phyloP scores from a whole-genome alignment of 2,113 vertebrate species.

The Apteryx mantelli region DNA sequence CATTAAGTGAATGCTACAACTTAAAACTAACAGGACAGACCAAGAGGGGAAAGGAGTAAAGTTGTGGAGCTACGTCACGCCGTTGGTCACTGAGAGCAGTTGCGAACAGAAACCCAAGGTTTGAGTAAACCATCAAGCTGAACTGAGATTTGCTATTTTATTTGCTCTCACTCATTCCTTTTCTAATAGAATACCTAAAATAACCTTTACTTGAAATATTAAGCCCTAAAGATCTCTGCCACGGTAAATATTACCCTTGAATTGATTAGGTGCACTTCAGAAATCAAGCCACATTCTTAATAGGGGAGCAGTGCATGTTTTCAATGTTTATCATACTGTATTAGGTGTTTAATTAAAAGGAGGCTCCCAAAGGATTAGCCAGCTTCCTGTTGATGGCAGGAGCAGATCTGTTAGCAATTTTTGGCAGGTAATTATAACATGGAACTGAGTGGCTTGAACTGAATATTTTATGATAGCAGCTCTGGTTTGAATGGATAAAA shows the following conservation, averaged over 20 bases:
- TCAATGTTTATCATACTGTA: constrained; percentile 37
- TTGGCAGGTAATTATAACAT: constrained; percentile 71
- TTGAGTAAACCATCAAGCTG: neutral
- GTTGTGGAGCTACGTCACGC: neutral
- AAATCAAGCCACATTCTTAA: constrained; percentile 38
- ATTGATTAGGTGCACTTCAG: constrained; percentile 52
- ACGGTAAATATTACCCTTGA: constrained; percentile 41
- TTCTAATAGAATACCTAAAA: neutral
- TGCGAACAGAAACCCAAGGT: neutral
- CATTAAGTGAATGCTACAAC: neutral
- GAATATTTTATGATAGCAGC: constrained; percentile 50
- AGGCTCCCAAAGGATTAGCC: constrained; percentile 55
- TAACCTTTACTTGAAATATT: constrained; percentile 15
- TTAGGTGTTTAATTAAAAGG: constrained; percentile 76
- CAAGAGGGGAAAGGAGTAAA: neutral
- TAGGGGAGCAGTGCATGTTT: constrained; percentile 1
- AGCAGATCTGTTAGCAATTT: constrained; percentile 54
- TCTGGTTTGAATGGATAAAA: constrained; percentile 41
- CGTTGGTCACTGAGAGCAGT: neutral
- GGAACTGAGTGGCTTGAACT: constrained; percentile 25
- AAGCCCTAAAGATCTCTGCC: constrained; percentile 34
- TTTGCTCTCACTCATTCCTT: neutral
- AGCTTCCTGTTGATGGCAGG: constrained; percentile 43
- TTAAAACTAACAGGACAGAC: neutral
- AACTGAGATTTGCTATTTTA: neutral